Evolutionary conservation across 2,113 vertebrate genomes (phyloP), one percentile per base, ranked within the genome.

Genomic region (Gavia stellata): DNA sequence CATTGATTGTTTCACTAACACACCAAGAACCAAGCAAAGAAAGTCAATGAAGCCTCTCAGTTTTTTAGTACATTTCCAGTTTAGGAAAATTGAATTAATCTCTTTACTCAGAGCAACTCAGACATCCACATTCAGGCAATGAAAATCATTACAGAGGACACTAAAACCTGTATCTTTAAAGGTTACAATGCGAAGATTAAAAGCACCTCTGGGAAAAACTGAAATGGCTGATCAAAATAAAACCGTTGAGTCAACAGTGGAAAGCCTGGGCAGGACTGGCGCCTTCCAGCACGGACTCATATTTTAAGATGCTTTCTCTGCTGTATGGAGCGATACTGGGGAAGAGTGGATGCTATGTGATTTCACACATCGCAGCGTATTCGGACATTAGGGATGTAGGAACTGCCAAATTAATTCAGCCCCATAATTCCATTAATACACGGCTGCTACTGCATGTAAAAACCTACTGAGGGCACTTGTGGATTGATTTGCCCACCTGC

Each of bases 141-240:
- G 90, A 90, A 97, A 98, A 97, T 97, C 97, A 96, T 95, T 96
- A 96, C 34, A 11, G 80, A 75, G 61, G 85, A 90, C 71, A 68
- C 53, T 0, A 19, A 92, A 97, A 82, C 52, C 94, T 74, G 0
- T 52, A 65, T 86, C 72, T 88, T 93, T 97, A 98, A 98, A 98
- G 98, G 98, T 98, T 97, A 97, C 80, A n/a, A 91, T 24, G 80
- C 0, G 19, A 36, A 87, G 97, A 97, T 92, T 91, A 95, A 91
- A 94, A 97, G 29, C 0, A 70, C 97, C 97, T 96, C 24, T 0
- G 53, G 97, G 94, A 95, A 95, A 92, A 66, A 77, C 62, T 31
- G 88, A 81, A 93, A 95, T 42, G 61, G 90, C 77, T 59, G 88
- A 96, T 96, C 70, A 59, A 93, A 98, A 97, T 92, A 67, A 88